These are phyloP conservation scores for Sarcophaga peregrina DNA, from an alignment of 1,140 invertebrate genomes.

Conservation along the genomic window DNA sequence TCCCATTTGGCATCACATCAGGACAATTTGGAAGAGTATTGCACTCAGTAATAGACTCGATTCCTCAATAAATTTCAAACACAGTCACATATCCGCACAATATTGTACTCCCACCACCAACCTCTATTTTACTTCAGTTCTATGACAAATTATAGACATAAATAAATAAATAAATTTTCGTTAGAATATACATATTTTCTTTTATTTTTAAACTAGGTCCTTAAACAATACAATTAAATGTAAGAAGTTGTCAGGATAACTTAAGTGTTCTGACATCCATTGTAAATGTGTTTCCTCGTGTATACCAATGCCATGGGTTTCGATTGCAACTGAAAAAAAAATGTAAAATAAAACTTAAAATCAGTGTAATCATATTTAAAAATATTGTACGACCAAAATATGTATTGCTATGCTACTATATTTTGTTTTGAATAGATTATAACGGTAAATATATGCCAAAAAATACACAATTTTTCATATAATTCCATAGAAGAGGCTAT, in stretches of 20 bases:
- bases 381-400: background rate
- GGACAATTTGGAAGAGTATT: too few species aligned
- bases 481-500: too few species aligned
- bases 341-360: conserved; percentile 44
- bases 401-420: background rate
- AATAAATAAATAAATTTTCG: too few species aligned
- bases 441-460: background rate
- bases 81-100: too few species aligned
- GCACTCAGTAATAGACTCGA: too few species aligned
- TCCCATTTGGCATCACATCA: too few species aligned
- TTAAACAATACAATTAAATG: conserved; percentile 77
- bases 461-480: too few species aligned
- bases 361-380: conserved; percentile 37
- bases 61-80: too few species aligned
- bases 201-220: background rate
- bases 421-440: background rate
- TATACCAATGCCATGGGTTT: conserved; percentile 90
- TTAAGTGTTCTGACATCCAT: conserved; percentile 97
- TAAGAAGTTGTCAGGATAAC: conserved; percentile 98
- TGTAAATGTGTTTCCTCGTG: conserved; percentile 92
- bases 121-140: too few species aligned
- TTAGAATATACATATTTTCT: too few species aligned
- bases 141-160: too few species aligned
- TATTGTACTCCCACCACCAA: too few species aligned
- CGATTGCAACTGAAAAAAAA: conserved; percentile 76